phyloP scores from a whole-genome alignment of 2,797 vertebrate genomes.

The Orestias chungarensis region DNA sequence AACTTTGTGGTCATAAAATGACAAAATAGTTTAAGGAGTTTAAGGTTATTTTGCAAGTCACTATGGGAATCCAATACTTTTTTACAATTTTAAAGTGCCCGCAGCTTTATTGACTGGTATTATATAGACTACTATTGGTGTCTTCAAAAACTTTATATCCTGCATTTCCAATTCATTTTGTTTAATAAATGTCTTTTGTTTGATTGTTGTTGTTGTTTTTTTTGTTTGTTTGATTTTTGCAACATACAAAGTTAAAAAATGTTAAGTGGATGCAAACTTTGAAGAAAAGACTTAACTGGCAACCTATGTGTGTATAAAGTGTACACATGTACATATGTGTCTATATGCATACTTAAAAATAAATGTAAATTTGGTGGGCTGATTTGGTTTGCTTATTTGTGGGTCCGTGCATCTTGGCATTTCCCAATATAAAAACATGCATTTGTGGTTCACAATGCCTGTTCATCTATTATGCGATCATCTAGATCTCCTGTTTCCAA shows the following conservation, averaged over 20 bases:
- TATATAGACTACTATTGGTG: constrained; percentile 47
- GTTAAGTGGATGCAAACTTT: constrained; percentile 40
- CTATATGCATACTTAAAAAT: constrained; percentile 38
- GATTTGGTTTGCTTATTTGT: constrained; percentile 60
- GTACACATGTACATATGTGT: constrained; percentile 33
- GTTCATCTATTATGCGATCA: constrained; percentile 78
- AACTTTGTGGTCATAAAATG: constrained; percentile 6
- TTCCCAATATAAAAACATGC: constrained; percentile 65
- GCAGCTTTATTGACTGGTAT: constrained; percentile 36
- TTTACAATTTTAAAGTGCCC: constrained; percentile 30
- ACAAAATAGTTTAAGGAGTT: background rate
- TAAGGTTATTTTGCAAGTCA: background rate
- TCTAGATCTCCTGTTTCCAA: constrained; percentile 80
- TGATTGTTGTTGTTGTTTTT: constrained; percentile 9
- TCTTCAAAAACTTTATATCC: constrained; percentile 41
- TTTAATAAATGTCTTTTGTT: background rate
- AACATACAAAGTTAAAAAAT: constrained; percentile 21
- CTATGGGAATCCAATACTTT: constrained; percentile 12
- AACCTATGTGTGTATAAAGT: constrained; percentile 40
- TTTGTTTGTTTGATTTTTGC: background rate
- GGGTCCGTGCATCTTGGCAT: constrained; percentile 62
- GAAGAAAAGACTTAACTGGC: constrained; percentile 42
- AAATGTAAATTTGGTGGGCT: constrained; percentile 52
- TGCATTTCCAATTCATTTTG: constrained; percentile 19
- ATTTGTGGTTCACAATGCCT: constrained; percentile 75